These are phyloP conservation scores for Axinella damicornis DNA, from an alignment of 37 sponge, comb jelly and placozoan species.

Conservation along the genomic window DNA sequence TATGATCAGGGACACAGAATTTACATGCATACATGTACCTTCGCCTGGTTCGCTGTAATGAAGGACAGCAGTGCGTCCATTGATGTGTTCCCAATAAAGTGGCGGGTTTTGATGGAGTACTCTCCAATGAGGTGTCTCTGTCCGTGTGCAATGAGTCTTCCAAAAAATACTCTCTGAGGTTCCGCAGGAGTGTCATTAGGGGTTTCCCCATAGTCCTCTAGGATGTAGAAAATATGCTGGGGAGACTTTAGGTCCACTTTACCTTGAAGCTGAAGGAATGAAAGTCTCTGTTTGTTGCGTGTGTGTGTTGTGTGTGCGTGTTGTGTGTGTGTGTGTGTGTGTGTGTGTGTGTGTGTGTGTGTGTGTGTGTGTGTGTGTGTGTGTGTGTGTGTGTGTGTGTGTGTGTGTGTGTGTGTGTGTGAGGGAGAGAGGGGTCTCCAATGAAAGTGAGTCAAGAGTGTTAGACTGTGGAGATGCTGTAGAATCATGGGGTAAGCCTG, in stretches of 20 bases:
- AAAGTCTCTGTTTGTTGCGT: slow-evolving; percentile 62
- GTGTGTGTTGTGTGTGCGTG: neutral
- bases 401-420: no score
- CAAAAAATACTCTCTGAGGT: slow-evolving; percentile 79
- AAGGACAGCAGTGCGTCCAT: slow-evolving; percentile 95
- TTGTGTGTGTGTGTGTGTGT: no score
- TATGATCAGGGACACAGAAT: no score
- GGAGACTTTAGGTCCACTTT: slow-evolving; percentile 73
- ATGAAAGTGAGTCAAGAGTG: no score
- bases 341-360: no score
- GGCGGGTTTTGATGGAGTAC: slow-evolving; percentile 82
- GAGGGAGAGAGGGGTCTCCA: no score
- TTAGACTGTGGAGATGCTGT: no score
- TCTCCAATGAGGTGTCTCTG: slow-evolving; percentile 73
- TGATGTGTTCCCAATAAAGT: slow-evolving; percentile 95
- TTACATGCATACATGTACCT: slow-evolving; percentile 36
- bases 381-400: no score
- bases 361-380: no score
- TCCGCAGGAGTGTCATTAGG: slow-evolving; percentile 55
- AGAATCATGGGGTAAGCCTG: no score
- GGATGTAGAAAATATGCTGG: slow-evolving; percentile 52
- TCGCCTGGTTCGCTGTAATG: slow-evolving; percentile 95
- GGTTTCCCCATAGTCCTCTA: slow-evolving; percentile 84
- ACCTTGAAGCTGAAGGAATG: slow-evolving; percentile 82
- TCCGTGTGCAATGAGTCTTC: slow-evolving; percentile 69